Conservation (phyloP, 2,797 vertebrate species). For the Martes flavigula region DNA sequence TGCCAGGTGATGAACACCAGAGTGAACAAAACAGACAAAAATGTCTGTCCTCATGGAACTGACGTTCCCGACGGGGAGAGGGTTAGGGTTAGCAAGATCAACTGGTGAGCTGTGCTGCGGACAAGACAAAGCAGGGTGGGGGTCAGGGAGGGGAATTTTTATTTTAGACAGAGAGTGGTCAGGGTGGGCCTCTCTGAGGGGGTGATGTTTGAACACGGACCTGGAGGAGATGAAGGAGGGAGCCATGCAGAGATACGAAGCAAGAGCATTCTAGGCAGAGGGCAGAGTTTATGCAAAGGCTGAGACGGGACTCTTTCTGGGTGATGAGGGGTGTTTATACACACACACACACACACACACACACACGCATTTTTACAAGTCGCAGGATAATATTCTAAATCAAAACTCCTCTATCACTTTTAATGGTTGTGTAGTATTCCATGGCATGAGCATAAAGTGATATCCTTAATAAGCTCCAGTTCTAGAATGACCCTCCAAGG, state of each 20-base stretch:
- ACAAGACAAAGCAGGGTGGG: background rate
- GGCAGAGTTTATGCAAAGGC: background rate
- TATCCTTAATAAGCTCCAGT: background rate
- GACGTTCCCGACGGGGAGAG: accelerated
- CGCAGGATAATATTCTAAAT: background rate
- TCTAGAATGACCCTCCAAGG: background rate
- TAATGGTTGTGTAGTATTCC: background rate
- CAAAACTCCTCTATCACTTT: background rate
- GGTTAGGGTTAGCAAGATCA: background rate
- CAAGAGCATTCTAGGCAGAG: background rate
- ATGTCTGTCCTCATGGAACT: no score
- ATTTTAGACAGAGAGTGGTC: background rate
- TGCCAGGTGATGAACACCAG: background rate
- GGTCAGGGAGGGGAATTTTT: background rate
- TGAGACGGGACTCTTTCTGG: background rate
- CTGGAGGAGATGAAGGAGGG: background rate
- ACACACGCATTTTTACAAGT: background rate
- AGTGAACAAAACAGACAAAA: background rate
- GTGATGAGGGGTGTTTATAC: background rate
- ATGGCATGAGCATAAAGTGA: background rate
- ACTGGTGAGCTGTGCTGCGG: background rate
- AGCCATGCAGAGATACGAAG: background rate
- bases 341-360: no score
- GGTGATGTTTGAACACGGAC: background rate
- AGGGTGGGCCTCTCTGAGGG: background rate